Percentiles rank a stretch among this genome's conserved stretches.
phyloP scores from a whole-genome alignment of 2,113 vertebrate species.

The Chlorodrepanis virens region DNA sequence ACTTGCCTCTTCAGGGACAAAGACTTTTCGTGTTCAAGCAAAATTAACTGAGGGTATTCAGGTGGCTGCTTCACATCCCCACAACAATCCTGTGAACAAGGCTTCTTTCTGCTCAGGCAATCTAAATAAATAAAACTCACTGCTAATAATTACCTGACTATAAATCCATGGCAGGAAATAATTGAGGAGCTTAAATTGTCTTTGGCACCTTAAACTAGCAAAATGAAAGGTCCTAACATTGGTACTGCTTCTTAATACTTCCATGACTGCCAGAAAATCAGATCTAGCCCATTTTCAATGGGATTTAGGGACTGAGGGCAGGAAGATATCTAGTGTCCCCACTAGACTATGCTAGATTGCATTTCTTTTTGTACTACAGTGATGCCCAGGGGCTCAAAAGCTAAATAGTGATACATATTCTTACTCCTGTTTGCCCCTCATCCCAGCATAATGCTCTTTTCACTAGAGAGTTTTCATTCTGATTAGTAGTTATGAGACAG shows the following conservation, averaged over 20 bases:
- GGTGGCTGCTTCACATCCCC: background rate
- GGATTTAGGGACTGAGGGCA: background rate
- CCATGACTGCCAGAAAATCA: background rate
- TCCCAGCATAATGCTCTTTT: background rate
- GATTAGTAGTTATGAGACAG: background rate
- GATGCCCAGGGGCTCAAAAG: background rate
- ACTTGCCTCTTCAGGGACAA: background rate
- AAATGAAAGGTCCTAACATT: background rate
- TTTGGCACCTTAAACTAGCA: background rate
- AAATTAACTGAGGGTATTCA: background rate
- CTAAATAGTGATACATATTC: background rate
- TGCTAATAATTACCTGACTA: conserved; percentile 6
- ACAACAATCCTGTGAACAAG: background rate
- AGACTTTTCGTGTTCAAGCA: background rate
- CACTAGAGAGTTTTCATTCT: background rate
- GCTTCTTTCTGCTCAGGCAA: background rate
- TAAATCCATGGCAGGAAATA: background rate
- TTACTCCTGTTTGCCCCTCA: background rate
- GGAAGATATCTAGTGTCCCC: background rate
- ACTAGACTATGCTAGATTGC: background rate
- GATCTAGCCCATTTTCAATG: background rate
- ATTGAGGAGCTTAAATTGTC: background rate
- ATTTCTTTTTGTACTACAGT: background rate
- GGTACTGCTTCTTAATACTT: background rate
- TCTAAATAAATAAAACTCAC: background rate